These are phyloP conservation scores for Catharus bicknelli DNA, from an alignment of 2,113 vertebrate species.

Conservation along the genomic window DNA sequence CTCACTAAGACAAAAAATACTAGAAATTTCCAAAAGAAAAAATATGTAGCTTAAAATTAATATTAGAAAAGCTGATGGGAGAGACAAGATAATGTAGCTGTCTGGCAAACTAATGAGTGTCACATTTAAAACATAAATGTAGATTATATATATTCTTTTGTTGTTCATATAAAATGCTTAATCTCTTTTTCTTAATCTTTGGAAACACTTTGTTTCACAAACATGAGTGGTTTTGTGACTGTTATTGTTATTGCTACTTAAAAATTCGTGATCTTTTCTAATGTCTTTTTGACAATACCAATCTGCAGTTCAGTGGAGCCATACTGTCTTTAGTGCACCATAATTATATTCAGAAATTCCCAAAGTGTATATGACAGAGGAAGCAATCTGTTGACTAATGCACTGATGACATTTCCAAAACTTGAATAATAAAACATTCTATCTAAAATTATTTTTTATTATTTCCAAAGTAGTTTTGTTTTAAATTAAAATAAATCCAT, in stretches of 20 bases:
- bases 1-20: accelerated
- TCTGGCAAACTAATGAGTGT: background rate
- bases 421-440: background rate
- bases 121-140: background rate
- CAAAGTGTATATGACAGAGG: background rate
- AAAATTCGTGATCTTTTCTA: background rate
- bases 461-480: background rate
- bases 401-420: background rate
- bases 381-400: background rate
- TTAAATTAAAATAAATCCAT: background rate
- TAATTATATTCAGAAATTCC: background rate
- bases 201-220: background rate
- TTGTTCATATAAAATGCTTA: background rate
- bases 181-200: background rate
- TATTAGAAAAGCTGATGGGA: background rate
- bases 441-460: background rate
- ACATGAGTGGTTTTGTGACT: background rate
- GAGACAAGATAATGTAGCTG: background rate
- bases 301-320: background rate
- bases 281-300: background rate
- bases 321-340: accelerated
- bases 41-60: background rate
- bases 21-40: background rate
- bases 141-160: background rate
- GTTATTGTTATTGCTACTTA: background rate